Evolutionary conservation across 2,113 vertebrate genomes (phyloP).

Genomic region (Ochotona curzoniae): DNA sequence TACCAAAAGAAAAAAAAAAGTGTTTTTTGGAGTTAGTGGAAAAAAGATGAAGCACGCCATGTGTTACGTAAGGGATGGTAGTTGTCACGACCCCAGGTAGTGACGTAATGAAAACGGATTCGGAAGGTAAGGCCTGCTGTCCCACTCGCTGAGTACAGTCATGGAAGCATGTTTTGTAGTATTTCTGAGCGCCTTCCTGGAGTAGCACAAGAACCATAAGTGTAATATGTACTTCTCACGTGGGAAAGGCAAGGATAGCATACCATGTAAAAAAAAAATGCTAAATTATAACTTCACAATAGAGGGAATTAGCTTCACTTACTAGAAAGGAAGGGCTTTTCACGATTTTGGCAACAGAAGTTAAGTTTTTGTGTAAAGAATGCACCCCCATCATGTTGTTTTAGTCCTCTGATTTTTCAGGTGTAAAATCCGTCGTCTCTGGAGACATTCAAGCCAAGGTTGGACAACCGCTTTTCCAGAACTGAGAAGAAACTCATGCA

Average conservation of each 20-base stretch:
- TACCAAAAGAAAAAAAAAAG: background rate
- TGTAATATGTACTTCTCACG: background rate
- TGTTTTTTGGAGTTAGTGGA: background rate
- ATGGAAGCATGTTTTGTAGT: background rate
- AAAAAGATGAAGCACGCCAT: background rate
- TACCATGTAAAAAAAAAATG: background rate
- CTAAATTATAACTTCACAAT: slow-evolving; percentile 8
- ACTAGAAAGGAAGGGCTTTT: slow-evolving; percentile 42
- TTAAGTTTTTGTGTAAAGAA: background rate
- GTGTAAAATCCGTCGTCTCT: slow-evolving; percentile 56
- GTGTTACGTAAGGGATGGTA: background rate
- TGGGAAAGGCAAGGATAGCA: background rate
- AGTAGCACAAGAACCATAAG: background rate
- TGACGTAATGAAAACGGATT: no score
- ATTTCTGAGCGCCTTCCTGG: background rate
- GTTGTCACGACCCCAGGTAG: background rate
- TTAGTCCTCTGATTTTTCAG: slow-evolving; percentile 69
- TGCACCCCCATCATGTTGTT: slow-evolving; percentile 19
- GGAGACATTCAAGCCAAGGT: slow-evolving; percentile 59
- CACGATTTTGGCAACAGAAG: background rate
- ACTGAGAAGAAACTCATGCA: slow-evolving; percentile 75
- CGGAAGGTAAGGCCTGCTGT: background rate
- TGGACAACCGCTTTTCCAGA: slow-evolving; percentile 59
- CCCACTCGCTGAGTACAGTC: background rate
- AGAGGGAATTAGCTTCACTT: slow-evolving; percentile 14